Evolutionary conservation across 2,113 vertebrate species (phyloP), one percentile per base, ranked within the genome.

Genomic region (Aspiorhynchus laticeps): DNA sequence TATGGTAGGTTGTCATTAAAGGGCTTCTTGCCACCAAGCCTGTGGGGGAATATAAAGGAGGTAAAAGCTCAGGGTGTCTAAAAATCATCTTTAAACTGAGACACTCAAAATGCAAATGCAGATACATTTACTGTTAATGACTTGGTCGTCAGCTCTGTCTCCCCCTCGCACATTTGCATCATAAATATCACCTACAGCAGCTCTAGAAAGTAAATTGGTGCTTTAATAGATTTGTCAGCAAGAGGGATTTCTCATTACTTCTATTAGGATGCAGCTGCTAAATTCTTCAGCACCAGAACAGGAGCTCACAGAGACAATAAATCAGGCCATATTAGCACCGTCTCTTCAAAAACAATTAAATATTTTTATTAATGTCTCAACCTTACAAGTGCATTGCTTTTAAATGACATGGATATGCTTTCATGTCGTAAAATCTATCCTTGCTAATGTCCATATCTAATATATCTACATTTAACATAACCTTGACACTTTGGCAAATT

Each of bases 311-410:
- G 89, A 86, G 89, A 85, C 81, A 31, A 89, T 93, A 89, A 93
- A 93, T 93, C 91, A 88, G 61, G 86, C 87, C 65, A n/a, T 85
- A 86, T 92, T 91, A 90, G 87, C 71, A 24, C 88, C 92, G 93
- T 91, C 92, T 80, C 36, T 63, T 33, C 76, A 78, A 61, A 61
- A 80, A 38, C 78, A 38, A 61, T 80, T 80, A 80, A 56, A 80
- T 41, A 63, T 63, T 80, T 80, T 41, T 78, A 78, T 78, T 31
- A 79, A 79, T 79, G 48, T 5, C 46, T 79, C 48, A 33, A 31
- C 76, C 51, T 79, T 53, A 79, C 9, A 53, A 79, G 76, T 79
- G 48, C 76, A 56, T 33, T 56, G 26, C 76, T 56, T 79, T 56
- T 56, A 79, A 79, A 31, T 79, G 76, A 79, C 48, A 56, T 48